These are phyloP conservation scores for Eupithecia tripunctaria DNA, from an alignment of 2,888 invertebrate species.

Conservation along the genomic window DNA sequence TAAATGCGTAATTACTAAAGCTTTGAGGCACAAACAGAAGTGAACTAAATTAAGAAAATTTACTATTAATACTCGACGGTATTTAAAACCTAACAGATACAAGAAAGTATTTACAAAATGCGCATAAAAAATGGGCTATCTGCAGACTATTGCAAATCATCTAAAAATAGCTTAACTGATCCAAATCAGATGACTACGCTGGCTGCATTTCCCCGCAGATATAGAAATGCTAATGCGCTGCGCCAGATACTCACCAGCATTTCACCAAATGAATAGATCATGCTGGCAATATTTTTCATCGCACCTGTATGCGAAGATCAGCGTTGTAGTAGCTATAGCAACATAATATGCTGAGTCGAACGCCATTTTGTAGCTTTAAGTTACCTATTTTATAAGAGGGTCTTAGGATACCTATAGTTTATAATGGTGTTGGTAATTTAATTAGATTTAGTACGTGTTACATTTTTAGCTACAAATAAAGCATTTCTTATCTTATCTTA, in stretches of 20 bases:
- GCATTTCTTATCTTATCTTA: too few species aligned
- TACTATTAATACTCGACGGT: neutral
- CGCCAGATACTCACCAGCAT: neutral
- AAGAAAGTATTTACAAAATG: neutral
- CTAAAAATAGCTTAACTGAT: neutral
- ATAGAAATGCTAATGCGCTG: too few species aligned
- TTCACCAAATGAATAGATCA: neutral
- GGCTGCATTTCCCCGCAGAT: too few species aligned
- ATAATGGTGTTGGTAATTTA: too few species aligned
- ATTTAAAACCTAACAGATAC: neutral
- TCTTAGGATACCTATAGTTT: too few species aligned
- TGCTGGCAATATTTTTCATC: neutral
- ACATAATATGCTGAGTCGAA: too few species aligned
- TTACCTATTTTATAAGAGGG: too few species aligned
- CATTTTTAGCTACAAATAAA: too few species aligned
- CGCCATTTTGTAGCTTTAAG: too few species aligned
- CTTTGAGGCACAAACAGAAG: neutral
- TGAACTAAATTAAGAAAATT: neutral
- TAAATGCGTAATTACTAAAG: slow-evolving; percentile 10
- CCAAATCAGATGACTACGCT: neutral
- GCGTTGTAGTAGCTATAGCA: too few species aligned
- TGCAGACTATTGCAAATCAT: neutral
- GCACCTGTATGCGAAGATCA: neutral
- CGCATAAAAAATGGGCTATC: neutral
- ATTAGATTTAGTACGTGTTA: too few species aligned